Base-by-base conservation (phyloP, 2,888 invertebrate species). In the Oligia strigilis region DNA sequence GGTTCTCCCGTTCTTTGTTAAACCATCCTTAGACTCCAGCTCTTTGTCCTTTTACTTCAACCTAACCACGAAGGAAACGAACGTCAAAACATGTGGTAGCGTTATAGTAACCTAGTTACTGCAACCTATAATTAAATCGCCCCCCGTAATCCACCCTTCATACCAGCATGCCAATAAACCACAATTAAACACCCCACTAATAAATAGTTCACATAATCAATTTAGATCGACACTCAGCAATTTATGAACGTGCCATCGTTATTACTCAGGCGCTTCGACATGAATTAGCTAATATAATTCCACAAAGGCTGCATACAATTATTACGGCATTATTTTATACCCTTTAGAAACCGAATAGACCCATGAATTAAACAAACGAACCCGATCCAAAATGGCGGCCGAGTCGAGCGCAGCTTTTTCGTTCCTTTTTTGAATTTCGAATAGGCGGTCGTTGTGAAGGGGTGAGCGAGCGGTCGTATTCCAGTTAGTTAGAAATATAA, bases 381-480 rank as follows among this genome's bases (percentile, higher is more conserved):
- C 85, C 75, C 80, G 87, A 90, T 91, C 77, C 93, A 95, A 95
- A 89, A 95, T 95, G 95, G 95, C 95, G 90, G 90, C 83, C 90
- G 87, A 88, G 90, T 86, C 93, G 73, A 87, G 92, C 93, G 94
- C 93, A 91, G 90, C 92, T 92, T 94, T 94, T 94, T 94, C 88
- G 90, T 94, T 94, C 92, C 91, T 94, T 92, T 95, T 96, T 95
- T 94, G 92, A 93, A 94, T 93, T 95, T 95, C 93, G 93, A 95
- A 95, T 93, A 93, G 85, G 86, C 89, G 86, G 80, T 75, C 79
- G 86, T 90, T 87, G 85, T 87, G 36, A 85, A 89, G 89, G 90
- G 87, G 86, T 87, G 88, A 85, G 85, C 87, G 84, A 72, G 72
- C 77, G 77, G 82, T 88, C 88, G 90, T 88, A 80, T 89, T 90